Conservation (phyloP, 2,797 vertebrate genomes). For the Psittacula echo region DNA sequence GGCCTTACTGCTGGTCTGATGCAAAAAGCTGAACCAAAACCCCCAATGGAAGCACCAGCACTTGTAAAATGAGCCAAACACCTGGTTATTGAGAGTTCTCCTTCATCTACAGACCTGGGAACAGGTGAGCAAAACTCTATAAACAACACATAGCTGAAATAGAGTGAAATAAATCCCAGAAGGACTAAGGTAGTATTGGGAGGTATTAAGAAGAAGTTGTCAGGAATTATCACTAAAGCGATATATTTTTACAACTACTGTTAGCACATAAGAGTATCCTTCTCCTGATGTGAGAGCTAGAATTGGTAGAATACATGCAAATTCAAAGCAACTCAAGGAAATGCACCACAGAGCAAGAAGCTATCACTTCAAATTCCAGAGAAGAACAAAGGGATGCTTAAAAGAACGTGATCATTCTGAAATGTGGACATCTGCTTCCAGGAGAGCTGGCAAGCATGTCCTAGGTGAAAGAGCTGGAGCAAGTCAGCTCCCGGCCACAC, state of each 20-base stretch:
- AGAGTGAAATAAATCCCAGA: not conserved
- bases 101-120: not conserved
- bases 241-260: not conserved
- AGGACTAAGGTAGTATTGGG: not conserved
- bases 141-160: not conserved
- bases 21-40: not conserved
- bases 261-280: not conserved
- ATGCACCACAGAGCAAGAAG: not conserved
- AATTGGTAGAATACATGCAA: not conserved
- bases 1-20: not conserved
- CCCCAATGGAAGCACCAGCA: not conserved
- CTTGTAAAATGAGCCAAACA: not conserved
- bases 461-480: not conserved
- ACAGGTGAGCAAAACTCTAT: not conserved
- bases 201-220: not conserved
- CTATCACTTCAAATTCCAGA: not conserved
- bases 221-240: not conserved
- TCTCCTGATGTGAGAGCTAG: not conserved
- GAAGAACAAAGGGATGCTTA: not conserved
- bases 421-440: not conserved
- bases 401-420: not conserved
- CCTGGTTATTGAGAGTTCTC: not conserved
- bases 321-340: not conserved
- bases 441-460: not conserved
- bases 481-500: not conserved